Base-by-base conservation (phyloP, 2,797 vertebrate genomes). In the Heterohyrax brucei region DNA sequence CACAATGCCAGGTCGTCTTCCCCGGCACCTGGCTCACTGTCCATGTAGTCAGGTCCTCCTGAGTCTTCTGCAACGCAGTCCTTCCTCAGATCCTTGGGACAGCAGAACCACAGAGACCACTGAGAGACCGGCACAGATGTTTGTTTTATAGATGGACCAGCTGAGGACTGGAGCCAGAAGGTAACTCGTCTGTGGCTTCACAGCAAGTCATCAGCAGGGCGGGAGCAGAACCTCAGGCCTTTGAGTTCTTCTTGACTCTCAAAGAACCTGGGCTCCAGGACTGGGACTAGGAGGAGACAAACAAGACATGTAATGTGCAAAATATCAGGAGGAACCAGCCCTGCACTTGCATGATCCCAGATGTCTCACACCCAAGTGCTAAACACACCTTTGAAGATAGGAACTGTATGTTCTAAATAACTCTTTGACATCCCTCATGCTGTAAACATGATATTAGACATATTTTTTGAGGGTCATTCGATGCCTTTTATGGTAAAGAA, bases 361-460 rank as follows among this genome's bases (percentile, higher is more conserved):
- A 13, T 21, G 12, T 48, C 48, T 70, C 64, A 10, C 66, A 28
- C 53, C 9, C 3, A 10, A 4, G 9, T n/a, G 10, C 6, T 19
- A 28, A 33, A 76, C 19, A 61, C 39, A 44, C 66, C 64, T 73
- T 46, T 1, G 28, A 73, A 76, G 30, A 72, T 13, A 80, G 73
- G 68, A 59, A 33, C 28, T 70, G 3, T 7, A 66, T 19, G 62
- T 77, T 91, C 64, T 72, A 33, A 75, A 75, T 81, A 82, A 30
- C 44, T 33, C 76, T 79, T 19, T n/a, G 76, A 78, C 22, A 14
- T 95, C 72, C 89, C 39, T 91, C 59, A 28, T 33, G 33, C 22
- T 50, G 53, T 61, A 64, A n/a, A 61, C 10, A 3, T 22, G 46
- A 10, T 66, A n/a, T 39, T 22, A 50, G 78, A 79, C 39, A 53